phyloP scores from a whole-genome alignment of 2,113 vertebrate species.

The Petrocephalus zakoni region DNA sequence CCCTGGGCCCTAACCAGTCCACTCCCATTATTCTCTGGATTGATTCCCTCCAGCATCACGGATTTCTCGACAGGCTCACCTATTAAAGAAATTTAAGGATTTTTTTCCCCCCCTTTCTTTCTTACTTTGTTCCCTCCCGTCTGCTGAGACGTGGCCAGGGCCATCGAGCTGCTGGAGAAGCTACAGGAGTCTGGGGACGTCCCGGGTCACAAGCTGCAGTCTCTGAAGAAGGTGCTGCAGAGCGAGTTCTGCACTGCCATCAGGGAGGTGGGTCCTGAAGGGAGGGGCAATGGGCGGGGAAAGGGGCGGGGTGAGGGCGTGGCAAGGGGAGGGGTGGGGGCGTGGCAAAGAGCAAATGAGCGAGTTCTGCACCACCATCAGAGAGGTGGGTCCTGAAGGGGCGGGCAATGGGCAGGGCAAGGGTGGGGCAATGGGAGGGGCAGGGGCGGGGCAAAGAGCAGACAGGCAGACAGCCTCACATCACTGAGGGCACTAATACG shows the following conservation, averaged over 20 bases:
- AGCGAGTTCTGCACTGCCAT: conserved; percentile 99
- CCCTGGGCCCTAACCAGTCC: conserved; percentile 35
- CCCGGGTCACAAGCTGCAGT: conserved; percentile 92
- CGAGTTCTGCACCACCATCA: conserved; percentile 97
- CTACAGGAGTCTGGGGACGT: conserved; percentile 93
- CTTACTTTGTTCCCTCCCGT: neutral
- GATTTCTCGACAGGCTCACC: conserved; percentile 24
- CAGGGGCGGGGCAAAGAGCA: neutral
- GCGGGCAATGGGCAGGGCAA: too few species aligned
- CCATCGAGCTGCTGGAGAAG: conserved; percentile 94
- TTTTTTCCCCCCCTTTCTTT: conserved; percentile 4
- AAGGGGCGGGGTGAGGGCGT: too few species aligned
- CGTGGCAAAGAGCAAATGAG: conserved; percentile 53
- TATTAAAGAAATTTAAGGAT: conserved; percentile 40
- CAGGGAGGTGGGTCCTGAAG: conserved; percentile 80
- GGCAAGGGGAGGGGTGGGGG: too few species aligned
- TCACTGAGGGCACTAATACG: neutral
- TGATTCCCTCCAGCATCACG: conserved; percentile 37
- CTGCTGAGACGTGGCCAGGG: conserved; percentile 84
- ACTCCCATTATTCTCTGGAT: conserved; percentile 48
- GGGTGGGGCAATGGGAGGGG: neutral
- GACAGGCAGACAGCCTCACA: neutral
- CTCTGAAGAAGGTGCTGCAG: conserved; percentile 95
- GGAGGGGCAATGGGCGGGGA: neutral
- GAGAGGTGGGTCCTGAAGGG: conserved; percentile 80